These are phyloP conservation scores for Thermophis baileyi DNA, from an alignment of 2,113 vertebrate species.

Conservation along the genomic window DNA sequence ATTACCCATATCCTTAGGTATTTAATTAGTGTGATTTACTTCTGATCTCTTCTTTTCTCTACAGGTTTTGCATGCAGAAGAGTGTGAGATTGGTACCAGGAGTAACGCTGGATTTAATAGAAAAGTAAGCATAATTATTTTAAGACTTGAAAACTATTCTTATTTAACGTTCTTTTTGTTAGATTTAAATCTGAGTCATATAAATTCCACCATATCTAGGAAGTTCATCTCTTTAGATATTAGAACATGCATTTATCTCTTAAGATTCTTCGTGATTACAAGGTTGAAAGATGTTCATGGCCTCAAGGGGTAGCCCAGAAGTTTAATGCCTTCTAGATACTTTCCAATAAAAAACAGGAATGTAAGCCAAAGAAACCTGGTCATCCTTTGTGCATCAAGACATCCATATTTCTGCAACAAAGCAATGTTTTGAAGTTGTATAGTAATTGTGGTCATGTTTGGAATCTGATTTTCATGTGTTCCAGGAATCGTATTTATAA, in stretches of 20 bases:
- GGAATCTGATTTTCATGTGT: background rate
- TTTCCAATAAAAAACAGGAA: background rate
- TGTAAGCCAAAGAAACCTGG: background rate
- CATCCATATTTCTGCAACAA: background rate
- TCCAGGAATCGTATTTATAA: background rate
- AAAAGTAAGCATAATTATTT: constrained; percentile 83
- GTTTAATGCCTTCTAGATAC: background rate
- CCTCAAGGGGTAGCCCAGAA: background rate
- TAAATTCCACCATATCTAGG: background rate
- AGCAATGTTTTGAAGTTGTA: background rate
- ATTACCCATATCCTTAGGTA: background rate
- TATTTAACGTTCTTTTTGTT: background rate
- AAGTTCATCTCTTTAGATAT: background rate
- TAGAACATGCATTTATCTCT: background rate
- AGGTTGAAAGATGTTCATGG: background rate
- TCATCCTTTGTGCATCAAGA: background rate
- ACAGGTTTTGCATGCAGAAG: constrained; percentile 99
- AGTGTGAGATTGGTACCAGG: constrained; percentile 95
- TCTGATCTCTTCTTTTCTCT: constrained; percentile 40
- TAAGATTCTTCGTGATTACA: background rate
- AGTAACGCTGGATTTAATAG: constrained; percentile 96
- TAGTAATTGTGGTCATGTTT: background rate
- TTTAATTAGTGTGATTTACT: constrained; percentile 23
- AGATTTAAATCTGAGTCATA: rapidly evolving
- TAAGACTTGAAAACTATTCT: background rate